Evolutionary conservation across 2,797 vertebrate species (phyloP), one percentile per base, ranked within the genome.

Genomic region (Cyclopterus lumpus): DNA sequence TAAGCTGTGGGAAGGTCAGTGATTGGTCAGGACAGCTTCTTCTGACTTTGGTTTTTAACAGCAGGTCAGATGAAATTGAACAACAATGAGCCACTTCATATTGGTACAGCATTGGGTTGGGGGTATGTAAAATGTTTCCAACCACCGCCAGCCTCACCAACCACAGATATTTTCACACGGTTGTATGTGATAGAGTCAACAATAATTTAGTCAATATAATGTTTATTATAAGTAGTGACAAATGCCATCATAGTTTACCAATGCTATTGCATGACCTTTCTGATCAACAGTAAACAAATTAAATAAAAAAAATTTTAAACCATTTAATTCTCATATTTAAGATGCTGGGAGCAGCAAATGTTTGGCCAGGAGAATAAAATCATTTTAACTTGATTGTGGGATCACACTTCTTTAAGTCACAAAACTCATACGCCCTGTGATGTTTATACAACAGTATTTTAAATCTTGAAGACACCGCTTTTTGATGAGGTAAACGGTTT

Each of bases 31-130:
- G 22, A 40, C 38, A 68, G 30, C 48, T 59, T 30, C 11, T 44
- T 46, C 54, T 61, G 49, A 73, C n/a, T 8, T 32, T 6, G 34
- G 44, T 60, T 67, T 58, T 22, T 8, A 84, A 54, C 38, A 71
- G 28, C 15, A 55, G 46, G 57, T 10, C 7, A 66, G 16, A 34
- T 54, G 26, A 14, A 46, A 67, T 11, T 1, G 5, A 26, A 30
- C 7, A 22, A 57, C 51, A 44, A 64, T 44, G 0, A 66, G 51
- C 10, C 15, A 20, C 34, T 26, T 8, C 16, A 53, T 40, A 40
- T 14, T 5, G 20, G 10, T 22, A 22, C 20, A 38, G 58, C 58
- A 34, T 15, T 59, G 57, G 20, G 20, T 38, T 59, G 32, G 20
- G 20, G 20, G 59, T 36, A n/a, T 38, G 49, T 51, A 14, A 14